These are phyloP conservation scores for Drosophila flavopinicola DNA, from an alignment of 2,888 invertebrate genomes.

Conservation along the genomic window DNA sequence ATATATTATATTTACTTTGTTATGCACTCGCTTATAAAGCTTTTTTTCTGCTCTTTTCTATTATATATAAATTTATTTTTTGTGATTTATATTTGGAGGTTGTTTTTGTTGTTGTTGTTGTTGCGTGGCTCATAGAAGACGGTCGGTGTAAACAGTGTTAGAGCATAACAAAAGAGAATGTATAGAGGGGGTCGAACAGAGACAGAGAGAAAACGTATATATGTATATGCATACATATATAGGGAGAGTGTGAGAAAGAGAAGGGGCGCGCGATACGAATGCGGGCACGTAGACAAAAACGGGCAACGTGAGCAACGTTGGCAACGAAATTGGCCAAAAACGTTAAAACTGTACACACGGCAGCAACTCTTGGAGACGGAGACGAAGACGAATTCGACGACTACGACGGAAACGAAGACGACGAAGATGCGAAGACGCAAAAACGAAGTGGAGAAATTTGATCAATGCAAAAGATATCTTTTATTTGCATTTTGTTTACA, in stretches of 20 bases:
- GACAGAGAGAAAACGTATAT: slow-evolving; percentile 12
- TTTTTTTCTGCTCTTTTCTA: slow-evolving; percentile 1
- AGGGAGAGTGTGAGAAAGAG: no score
- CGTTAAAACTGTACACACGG: slow-evolving; percentile 53
- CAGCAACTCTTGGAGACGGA: slow-evolving; percentile 19
- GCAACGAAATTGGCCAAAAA: slow-evolving; percentile 50
- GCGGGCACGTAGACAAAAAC: slow-evolving; percentile 66
- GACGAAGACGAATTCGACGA: slow-evolving; percentile 6
- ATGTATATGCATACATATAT: background rate
- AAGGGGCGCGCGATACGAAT: slow-evolving; percentile 32
- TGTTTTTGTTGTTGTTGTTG: slow-evolving; percentile 12
- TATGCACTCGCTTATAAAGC: slow-evolving; percentile 18
- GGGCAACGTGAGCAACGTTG: slow-evolving; percentile 36
- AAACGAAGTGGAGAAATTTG: slow-evolving; percentile 32
- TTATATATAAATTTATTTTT: slow-evolving; percentile 10
- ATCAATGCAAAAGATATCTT: background rate
- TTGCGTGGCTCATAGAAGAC: slow-evolving; percentile 14
- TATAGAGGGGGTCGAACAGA: slow-evolving; percentile 12
- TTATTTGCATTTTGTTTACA: slow-evolving; percentile 27
- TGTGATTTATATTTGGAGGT: slow-evolving; percentile 6
- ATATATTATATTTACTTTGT: slow-evolving; percentile 8
- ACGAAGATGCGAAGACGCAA: slow-evolving; percentile 10
- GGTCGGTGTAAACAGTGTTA: slow-evolving; percentile 13
- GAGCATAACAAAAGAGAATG: slow-evolving; percentile 33
- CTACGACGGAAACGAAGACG: slow-evolving; percentile 14